phyloP scores from a whole-genome alignment of 37 sponge, comb jelly and placozoan genomes.

The Ephydatia muelleri region DNA sequence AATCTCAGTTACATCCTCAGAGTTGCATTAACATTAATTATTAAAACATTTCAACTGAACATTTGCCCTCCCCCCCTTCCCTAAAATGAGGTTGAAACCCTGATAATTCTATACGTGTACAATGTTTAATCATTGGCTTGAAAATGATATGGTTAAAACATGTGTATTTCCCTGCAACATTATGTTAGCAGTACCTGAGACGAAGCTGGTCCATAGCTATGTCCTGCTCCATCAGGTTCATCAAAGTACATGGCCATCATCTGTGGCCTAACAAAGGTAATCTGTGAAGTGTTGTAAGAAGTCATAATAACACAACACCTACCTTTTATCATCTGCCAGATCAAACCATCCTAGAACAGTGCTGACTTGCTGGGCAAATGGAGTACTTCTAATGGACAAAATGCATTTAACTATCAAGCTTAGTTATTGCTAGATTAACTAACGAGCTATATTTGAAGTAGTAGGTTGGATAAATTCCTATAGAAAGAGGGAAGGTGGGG shows the following conservation, averaged over 20 bases:
- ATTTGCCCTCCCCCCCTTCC: too few species aligned
- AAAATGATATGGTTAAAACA: too few species aligned
- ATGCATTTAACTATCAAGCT: neutral
- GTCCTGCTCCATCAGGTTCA: conserved; percentile 77
- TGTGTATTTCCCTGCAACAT: too few species aligned
- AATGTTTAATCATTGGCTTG: too few species aligned
- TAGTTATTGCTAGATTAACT: neutral
- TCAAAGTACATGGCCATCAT: conserved; percentile 69
- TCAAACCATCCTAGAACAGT: conserved; percentile 53
- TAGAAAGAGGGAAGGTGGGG: neutral
- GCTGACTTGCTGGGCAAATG: conserved; percentile 6
- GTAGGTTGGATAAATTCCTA: conserved; percentile 27
- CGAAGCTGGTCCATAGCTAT: conserved; percentile 68
- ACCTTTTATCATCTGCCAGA: conserved; percentile 28
- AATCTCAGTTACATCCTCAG: too few species aligned
- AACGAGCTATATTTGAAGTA: conserved; percentile 50
- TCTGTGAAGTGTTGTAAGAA: too few species aligned
- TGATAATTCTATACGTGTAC: too few species aligned
- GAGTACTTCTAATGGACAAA: neutral
- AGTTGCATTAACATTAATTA: too few species aligned
- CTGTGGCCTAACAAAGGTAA: conserved; percentile 62
- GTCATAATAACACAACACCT: too few species aligned
- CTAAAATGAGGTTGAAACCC: too few species aligned
- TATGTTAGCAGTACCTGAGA: too few species aligned
- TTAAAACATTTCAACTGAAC: too few species aligned